These are phyloP conservation scores for Patiria pectinifera DNA, from an alignment of 53 echinoderm and acorn worm species.

Conservation along the genomic window DNA sequence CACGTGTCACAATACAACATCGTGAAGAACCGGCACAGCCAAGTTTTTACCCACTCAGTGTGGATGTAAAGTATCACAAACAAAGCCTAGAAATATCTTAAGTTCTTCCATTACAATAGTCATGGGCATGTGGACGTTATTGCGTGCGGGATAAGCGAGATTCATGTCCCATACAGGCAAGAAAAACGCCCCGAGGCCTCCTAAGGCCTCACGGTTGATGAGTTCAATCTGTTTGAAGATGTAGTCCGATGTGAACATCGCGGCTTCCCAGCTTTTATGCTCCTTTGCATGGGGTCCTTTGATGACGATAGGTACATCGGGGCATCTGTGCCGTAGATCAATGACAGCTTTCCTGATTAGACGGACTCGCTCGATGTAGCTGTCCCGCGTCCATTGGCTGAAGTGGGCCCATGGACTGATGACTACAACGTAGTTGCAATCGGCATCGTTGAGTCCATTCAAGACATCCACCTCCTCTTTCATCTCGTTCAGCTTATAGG, in stretches of 20 bases:
- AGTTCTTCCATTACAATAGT: conserved; percentile 18
- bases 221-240: conserved; percentile 6
- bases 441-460: conserved; percentile 1
- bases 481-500: background rate
- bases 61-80: conserved; percentile 9
- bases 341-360: conserved; percentile 45
- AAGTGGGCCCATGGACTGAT: conserved; percentile 68
- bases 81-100: conserved; percentile 38
- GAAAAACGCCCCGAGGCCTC: conserved; percentile 38
- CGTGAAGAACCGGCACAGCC: no score
- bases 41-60: no score
- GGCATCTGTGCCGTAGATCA: conserved; percentile 47
- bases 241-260: background rate
- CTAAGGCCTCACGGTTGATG: conserved; percentile 52
- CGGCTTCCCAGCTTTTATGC: background rate
- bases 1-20: no score
- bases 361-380: conserved; percentile 56
- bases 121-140: conserved; percentile 39
- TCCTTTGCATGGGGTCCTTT: conserved; percentile 59
- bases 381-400: conserved; percentile 61
- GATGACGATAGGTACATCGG: conserved; percentile 54
- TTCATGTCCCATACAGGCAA: conserved; percentile 63
- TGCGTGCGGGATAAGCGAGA: conserved; percentile 3
- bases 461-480: conserved; percentile 47
- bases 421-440: conserved; percentile 58